Conservation (phyloP, 37 sponge, comb jelly and placozoan species). For the Ianthella basta region DNA sequence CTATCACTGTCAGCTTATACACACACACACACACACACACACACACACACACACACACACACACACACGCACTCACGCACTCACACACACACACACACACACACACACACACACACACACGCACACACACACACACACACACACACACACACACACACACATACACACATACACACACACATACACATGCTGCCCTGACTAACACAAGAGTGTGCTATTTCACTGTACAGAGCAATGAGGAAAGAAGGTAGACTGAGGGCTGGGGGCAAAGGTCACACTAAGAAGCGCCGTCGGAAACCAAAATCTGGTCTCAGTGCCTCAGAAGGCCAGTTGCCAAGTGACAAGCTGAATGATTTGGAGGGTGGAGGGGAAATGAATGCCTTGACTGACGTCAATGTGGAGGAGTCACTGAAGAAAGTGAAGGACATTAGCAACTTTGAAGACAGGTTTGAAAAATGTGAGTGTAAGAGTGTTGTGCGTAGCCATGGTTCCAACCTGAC, state of each 20-base stretch:
- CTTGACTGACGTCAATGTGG: neutral
- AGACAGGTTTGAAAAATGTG: neutral
- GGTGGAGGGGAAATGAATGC: slow-evolving; percentile 21
- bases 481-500: neutral
- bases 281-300: too few species aligned
- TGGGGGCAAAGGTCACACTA: too few species aligned
- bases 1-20: too few species aligned
- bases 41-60: slow-evolving; percentile 33
- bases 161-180: slow-evolving; percentile 33
- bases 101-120: neutral
- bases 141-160: slow-evolving; percentile 40
- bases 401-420: neutral
- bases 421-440: neutral
- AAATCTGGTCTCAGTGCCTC: too few species aligned
- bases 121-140: slow-evolving; percentile 1
- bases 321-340: slow-evolving; percentile 7
- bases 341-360: slow-evolving; percentile 93
- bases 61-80: slow-evolving; percentile 29
- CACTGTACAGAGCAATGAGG: neutral
- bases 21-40: slow-evolving; percentile 38
- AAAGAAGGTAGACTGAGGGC: neutral
- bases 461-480: neutral
- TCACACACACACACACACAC: slow-evolving; percentile 17
- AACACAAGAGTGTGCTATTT: neutral
- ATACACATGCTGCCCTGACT: neutral